Base-by-base conservation (phyloP, 2,888 invertebrate species). In the Nomada fabriciana region DNA sequence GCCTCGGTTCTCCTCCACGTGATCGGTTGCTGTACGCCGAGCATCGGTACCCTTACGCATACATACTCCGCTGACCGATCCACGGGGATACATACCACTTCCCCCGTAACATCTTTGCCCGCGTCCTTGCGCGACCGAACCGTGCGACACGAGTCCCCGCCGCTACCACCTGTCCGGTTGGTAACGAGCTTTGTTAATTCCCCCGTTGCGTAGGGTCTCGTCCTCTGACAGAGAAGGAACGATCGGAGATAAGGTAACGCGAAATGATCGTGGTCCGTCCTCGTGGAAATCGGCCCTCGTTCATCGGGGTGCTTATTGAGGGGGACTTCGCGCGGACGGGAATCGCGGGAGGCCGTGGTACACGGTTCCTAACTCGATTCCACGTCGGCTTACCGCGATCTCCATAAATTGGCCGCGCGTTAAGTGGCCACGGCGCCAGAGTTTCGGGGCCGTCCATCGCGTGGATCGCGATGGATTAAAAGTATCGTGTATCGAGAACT, bases 1-100 rank as follows among this genome's bases (percentile, higher is more conserved):
- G 81, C 80, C 78, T 42, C 63, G 78, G 67, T 84, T 85, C 87
- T 74, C 84, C 75, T 76, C 78, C 85, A 75, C 76, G 80, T 70
- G 87, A 87, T 87, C 85, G 70, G 74, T 76, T 75, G 60, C 72
- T 74, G 64, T 52, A 57, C 55, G 50, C 25, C 73, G 76, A 72
- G 75, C 75, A 84, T 75, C 81, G 71, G 68, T 74, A 74, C 82
- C 82, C 83, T 82, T 77, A 69, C 36, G 36, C 36, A 7, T 36
- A 7, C 36, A 7, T 82, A 78, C 78, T 72, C 55, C 43, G 71
- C 61, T 43, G 59, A 63, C 57, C 75, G 82, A 82, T 72, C 75
- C 68, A 29, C 9, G 55, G 67, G 67, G 71, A 47, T 76, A 80
- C 29, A 63, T 13, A 53, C 72, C 77, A 25, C 71, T 61, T 60